Conservation (phyloP, 1,140 invertebrate species). For the Cotesia chilonis region DNA sequence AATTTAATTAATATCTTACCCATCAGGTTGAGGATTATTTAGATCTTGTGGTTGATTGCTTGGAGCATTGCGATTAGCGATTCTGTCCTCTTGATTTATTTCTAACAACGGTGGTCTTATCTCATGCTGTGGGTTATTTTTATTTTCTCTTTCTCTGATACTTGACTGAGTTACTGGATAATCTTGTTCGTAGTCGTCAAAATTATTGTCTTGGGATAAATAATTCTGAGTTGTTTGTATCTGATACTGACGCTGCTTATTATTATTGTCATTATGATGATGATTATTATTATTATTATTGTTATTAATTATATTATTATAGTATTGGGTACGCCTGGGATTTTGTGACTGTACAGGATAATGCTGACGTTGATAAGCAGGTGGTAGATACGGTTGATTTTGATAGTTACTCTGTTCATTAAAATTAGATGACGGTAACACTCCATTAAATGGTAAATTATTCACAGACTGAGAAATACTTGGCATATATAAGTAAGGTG, state of each 20-base stretch:
- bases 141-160: constrained; percentile 37
- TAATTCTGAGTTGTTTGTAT: constrained; percentile 33
- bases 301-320: constrained; percentile 13
- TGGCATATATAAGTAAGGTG: constrained; percentile 52
- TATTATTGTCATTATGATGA: constrained; percentile 39
- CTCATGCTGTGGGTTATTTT: constrained; percentile 30
- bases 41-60: background rate
- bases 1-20: constrained; percentile 10
- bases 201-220: constrained; percentile 44
- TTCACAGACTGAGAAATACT: constrained; percentile 43
- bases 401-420: constrained; percentile 46
- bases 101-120: constrained; percentile 25
- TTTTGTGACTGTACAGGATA: constrained; percentile 24
- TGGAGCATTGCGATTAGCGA: constrained; percentile 10
- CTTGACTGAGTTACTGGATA: constrained; percentile 45
- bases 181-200: constrained; percentile 48
- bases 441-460: constrained; percentile 53
- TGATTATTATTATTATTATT: constrained; percentile 21
- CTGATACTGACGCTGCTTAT: constrained; percentile 24
- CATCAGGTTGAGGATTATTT: constrained; percentile 26
- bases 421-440: constrained; percentile 45
- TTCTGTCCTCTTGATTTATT: constrained; percentile 16
- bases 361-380: constrained; percentile 48
- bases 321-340: constrained; percentile 20
- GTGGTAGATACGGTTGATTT: constrained; percentile 52